Base-by-base conservation (phyloP, 1,140 invertebrate genomes). In the Vollenhovia emeryi region DNA sequence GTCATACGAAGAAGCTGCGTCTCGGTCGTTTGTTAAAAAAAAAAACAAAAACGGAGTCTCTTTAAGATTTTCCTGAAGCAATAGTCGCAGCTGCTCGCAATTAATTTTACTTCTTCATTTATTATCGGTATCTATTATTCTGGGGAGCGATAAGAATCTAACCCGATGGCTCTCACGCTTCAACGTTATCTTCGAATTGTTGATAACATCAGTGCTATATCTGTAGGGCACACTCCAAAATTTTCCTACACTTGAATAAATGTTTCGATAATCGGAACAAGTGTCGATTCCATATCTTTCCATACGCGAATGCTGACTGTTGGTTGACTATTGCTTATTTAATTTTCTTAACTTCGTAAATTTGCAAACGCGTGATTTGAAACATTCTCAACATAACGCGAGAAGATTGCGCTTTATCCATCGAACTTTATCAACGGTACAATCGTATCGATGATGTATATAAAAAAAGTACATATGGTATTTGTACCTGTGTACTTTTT, bases 101-200 rank as follows among this genome's bases (percentile, higher is more conserved):
- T 60, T 75, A 82, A 83, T 59, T 83, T 45, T 83, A 69, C 9
- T n/a, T n/a, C n/a, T n/a, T n/a, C n/a, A n/a, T n/a, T n/a, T n/a
- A n/a, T n/a, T n/a, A n/a, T n/a, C n/a, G n/a, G n/a, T n/a, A n/a
- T 3, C 18, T 18, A 74, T 87, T 69, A 89, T 89, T 91, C 79
- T 83, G 52, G 57, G 27, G 4, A 13, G 73, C 83, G 91, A 91
- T 91, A 87, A 92, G 90, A 90, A 91, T 90, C 87, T 85, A 85
- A 84, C 87, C 87, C 86, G 73, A 24, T 27, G 9, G 3, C 1
- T 48, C 8, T 18, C 8, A 36, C 15, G 27, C 0, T 40, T 55
- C 7, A 79, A 40, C 5, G 27, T 45, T 40, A 24, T 66, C 13
- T 66, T 24, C 4, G 2, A 64, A 50, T 15, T 33, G 21, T 21